Evolutionary conservation across 2,888 invertebrate genomes (phyloP), one percentile per base, ranked within the genome.

Genomic region (Drosophila pseudotalamancana): DNA sequence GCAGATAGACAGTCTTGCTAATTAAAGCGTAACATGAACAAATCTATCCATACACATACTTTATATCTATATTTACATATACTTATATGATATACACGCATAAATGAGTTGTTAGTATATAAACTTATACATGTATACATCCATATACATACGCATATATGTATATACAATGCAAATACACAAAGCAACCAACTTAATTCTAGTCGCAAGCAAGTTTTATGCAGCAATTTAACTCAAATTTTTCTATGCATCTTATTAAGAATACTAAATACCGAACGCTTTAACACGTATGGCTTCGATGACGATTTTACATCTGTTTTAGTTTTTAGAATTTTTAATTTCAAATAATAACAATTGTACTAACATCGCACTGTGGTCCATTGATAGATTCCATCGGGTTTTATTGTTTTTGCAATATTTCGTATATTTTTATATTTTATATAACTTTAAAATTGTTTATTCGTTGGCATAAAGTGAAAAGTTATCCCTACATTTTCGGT

Each of bases 151-250:
- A 51, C 27, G 34, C 6, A 53, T 54, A 63, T 32, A 61, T 16
- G 34, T 39, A 45, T 37, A 54, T 6, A 54, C 53, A 68, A 29
- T 35, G 56, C 21, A 65, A 39, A 59, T 29, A 59, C 46, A 64
- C 25, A 62, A 48, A 42, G 48, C 45, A 72, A 77, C 23, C 48
- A 72, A 67, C 63, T 60, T 77, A 70, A 77, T 65, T 83, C 83
- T 84, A 84, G 83, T 84, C 83, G 85, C 83, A 82, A 83, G 70
- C 78, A 57, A 73, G 62, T 71, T 77, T 71, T 49, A 72, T 77
- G 77, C 77, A 84, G 83, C 70, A 73, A 82, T 82, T 67, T 65
- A 65, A 80, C 71, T 81, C 76, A 78, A 78, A 69, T 51, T 69
- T 55, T 71, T 75, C 49, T 68, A 70, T 63, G 48, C 73, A 46